Evolutionary conservation across 1,140 invertebrate species (phyloP), one percentile per base, ranked within the genome.

Genomic region (Cyrtorhinus lividipennis): DNA sequence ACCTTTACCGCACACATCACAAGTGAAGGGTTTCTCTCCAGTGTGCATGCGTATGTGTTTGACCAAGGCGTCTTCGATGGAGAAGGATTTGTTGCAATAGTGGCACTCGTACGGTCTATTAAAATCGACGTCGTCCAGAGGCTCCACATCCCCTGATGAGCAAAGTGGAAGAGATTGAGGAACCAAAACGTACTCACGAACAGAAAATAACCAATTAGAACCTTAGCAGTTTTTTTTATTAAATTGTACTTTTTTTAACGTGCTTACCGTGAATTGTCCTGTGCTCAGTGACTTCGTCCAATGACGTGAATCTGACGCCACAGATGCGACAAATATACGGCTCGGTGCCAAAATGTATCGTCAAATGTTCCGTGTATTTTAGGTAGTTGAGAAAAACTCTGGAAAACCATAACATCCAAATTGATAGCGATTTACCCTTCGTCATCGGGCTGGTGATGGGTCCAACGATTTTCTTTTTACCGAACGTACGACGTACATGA

Each of bases 31-130:
- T 69, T 81, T 82, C 72, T 83, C 81, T 2, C 81, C 86, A 1
- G 85, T 87, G 73, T 90, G 79, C 66, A 76, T 77, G 63, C 76
- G 71, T 68, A 75, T 75, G 67, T 82, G 80, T 66, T 77, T 77
- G 45, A 75, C 72, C 56, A 81, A 71, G 23, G 64, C 64, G 59
- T 68, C 64, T 62, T 68, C 66, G 24, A 67, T 64, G 12, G 68
- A 56, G 65, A 69, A 69, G 2, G 61, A 30, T 57, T 67, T 68
- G 23, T 56, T 58, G 56, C 68, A 69, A 53, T 66, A 68, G 38
- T 69, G 66, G 56, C 68, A 69, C 26, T 69, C 27, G 22, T 45
- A 44, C 12, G 59, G 59, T 10, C 59, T 38, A 13, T 61, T 3
- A 15, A 23, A 18, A 23, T 61, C 30, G 59, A 61, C n/a, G n/a